phyloP scores from a whole-genome alignment of 2,113 vertebrate species.

The Emydura subglobosa region DNA sequence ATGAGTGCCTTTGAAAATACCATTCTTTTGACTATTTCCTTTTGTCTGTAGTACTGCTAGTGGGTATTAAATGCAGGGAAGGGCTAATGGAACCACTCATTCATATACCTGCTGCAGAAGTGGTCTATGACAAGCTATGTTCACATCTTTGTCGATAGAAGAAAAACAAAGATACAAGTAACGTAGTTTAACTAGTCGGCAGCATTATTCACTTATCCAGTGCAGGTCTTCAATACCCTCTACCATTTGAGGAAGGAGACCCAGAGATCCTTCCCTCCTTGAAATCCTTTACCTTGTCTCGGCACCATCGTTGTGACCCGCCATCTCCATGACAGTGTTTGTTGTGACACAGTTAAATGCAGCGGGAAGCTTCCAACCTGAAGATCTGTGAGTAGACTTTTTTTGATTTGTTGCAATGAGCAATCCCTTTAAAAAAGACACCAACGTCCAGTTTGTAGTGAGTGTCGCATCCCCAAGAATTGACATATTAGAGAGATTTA shows the following conservation, averaged over 20 bases:
- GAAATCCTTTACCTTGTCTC: background rate
- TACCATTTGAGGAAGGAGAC: background rate
- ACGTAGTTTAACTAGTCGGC: conserved; percentile 13
- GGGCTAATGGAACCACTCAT: background rate
- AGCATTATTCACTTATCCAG: conserved; percentile 3
- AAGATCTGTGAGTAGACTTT: background rate
- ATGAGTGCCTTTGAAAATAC: background rate
- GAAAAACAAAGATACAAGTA: background rate
- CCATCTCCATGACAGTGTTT: background rate
- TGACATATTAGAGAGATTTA: background rate
- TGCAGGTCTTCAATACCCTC: background rate
- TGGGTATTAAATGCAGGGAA: background rate
- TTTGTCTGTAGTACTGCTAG: background rate
- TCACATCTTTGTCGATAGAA: background rate
- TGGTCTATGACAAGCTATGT: conserved; percentile 14
- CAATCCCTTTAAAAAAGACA: background rate
- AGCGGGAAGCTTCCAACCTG: background rate
- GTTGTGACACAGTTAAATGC: background rate
- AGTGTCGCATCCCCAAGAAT: background rate
- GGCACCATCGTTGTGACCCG: background rate
- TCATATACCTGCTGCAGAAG: background rate
- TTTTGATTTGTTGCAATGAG: background rate
- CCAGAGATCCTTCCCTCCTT: background rate
- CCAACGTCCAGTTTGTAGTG: background rate
- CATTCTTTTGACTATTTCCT: background rate